Base-by-base conservation (phyloP, 2,113 vertebrate genomes). In the Antigone vipio region DNA sequence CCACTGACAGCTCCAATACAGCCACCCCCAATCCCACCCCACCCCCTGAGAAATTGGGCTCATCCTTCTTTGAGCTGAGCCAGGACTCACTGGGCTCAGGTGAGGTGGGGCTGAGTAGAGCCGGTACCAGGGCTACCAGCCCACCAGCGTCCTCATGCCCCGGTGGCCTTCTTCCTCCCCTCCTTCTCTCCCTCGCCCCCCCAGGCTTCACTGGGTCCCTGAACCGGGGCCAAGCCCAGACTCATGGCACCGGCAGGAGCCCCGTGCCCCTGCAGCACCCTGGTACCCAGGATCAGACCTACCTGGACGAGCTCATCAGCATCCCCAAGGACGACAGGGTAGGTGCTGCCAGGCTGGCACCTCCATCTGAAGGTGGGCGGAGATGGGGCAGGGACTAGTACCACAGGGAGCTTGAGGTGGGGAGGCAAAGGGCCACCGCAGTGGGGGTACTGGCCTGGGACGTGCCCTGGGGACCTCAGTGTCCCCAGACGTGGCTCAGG, bases 281-380 rank as follows among this genome's bases (percentile, higher is more conserved):
- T 35, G 66, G 52, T 34, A 60, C 35, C 27, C 84, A 0, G 53
- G 58, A 81, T 44, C 89, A 66, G 87, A 87, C 87, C 66, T 93
- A 88, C 74, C 62, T 96, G 92, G 66, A 94, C 0, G 87, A 97
- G n/a, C 92, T 81, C 69, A 87, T 97, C 94, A 95, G 60, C 60
- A 91, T 97, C 62, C 96, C 96, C 58, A 94, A 91, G 53, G 77
- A 73, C 16, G 5, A 15, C 0, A 13, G 77, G 95, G 96, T 97
- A 96, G 45, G 95, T n/a, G 44, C 55, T 81, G 47, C 77, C 56
- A 30, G 68, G 52, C 44, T 74, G 30, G 49, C 18, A 63, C 34
- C 64, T 63, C 81, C 3, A 2, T 8, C 56, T 35, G 53, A 63
- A 38, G 12, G 35, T 30, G 32, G 63, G 72, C 9, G 40, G 14